Conservation (phyloP, 2,888 invertebrate species). For the Watsonalla binaria region DNA sequence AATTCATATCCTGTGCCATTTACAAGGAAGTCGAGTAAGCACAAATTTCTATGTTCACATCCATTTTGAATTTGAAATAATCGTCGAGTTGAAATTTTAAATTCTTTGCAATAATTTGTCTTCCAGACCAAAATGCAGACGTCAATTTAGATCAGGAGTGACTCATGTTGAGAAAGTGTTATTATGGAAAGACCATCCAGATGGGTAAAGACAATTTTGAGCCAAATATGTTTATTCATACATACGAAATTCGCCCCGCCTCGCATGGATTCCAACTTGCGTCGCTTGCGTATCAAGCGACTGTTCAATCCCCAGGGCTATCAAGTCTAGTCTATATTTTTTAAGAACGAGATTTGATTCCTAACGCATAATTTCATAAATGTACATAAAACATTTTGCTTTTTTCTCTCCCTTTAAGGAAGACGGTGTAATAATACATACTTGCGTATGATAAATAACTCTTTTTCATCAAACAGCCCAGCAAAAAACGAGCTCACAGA, state of each 20-base stretch:
- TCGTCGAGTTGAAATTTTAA: too few species aligned
- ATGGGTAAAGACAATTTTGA: slow-evolving; percentile 42
- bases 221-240: too few species aligned
- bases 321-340: too few species aligned
- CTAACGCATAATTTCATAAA: too few species aligned
- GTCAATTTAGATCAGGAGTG: slow-evolving; percentile 60
- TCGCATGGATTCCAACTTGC: too few species aligned
- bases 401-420: too few species aligned
- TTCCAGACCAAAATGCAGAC: slow-evolving; percentile 54
- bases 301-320: too few species aligned
- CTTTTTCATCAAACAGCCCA: slow-evolving; percentile 31
- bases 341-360: too few species aligned
- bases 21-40: slow-evolving; percentile 61
- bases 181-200: slow-evolving; percentile 60
- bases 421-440: too few species aligned
- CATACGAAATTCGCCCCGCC: not conserved
- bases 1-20: slow-evolving; percentile 62
- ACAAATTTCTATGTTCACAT: not conserved
- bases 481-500: slow-evolving; percentile 40
- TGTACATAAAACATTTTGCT: too few species aligned
- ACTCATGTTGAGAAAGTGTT: slow-evolving; percentile 52
- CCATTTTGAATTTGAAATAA: not conserved
- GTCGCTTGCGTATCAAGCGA: too few species aligned
- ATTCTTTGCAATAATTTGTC: too few species aligned
- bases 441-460: not conserved